These are phyloP conservation scores for Neolamprologus devosi DNA, from an alignment of 2,113 vertebrate genomes.

Conservation along the genomic window DNA sequence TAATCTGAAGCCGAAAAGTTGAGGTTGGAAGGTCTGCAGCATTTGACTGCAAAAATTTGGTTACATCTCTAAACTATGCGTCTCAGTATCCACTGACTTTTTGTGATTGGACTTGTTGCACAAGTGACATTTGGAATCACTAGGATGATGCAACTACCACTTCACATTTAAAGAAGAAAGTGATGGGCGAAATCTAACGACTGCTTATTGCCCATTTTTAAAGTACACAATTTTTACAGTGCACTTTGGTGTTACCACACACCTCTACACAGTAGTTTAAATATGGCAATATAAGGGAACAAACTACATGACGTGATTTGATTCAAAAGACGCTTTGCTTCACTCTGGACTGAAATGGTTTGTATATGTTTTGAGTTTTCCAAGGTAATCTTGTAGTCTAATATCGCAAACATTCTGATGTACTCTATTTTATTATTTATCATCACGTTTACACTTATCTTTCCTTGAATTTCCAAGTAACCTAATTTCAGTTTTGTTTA, in stretches of 20 bases:
- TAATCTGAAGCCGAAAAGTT: not conserved
- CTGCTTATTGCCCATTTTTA: fast-evolving
- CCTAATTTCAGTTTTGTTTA: not conserved
- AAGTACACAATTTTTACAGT: not conserved
- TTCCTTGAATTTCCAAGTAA: not conserved
- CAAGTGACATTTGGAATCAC: not conserved
- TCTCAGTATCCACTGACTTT: not conserved
- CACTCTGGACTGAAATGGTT: not conserved
- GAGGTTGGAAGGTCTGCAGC: not conserved
- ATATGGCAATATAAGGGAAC: not conserved
- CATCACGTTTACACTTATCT: not conserved
- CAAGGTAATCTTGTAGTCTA: not conserved
- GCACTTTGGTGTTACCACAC: not conserved
- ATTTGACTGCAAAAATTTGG: not conserved
- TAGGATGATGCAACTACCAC: not conserved
- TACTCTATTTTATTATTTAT: not conserved
- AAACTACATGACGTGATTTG: not conserved
- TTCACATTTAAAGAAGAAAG: not conserved
- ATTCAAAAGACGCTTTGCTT: fast-evolving
- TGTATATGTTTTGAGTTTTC: not conserved
- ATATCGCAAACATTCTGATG: not conserved
- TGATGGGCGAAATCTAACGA: not conserved
- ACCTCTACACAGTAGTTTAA: not conserved
- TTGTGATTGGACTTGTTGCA: not conserved
- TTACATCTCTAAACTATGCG: not conserved